Base-by-base conservation (phyloP, 1,140 invertebrate species). In the Schlechtendalia chinensis region DNA sequence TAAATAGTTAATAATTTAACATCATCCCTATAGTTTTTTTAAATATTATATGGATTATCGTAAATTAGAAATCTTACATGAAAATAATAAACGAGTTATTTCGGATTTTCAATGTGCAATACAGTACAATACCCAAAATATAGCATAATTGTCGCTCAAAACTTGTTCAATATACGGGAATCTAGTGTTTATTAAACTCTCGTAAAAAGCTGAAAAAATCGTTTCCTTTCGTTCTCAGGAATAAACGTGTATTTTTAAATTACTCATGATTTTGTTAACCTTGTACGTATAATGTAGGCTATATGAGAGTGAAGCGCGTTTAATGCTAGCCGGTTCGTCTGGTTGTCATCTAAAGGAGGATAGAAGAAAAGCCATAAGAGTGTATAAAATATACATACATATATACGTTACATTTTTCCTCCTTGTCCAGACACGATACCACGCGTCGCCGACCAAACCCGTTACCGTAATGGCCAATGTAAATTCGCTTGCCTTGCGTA, bases 381-480 rank as follows among this genome's bases (percentile, higher is more conserved):
- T 19, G 14, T 14, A 19, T 6, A 29, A 17, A 16, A 61, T 61
- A 29, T 27, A 17, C 6, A 0, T 27, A 19, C 10, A 53, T 2
- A 17, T 54, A 54, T 54, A 19, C 14, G 53, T 54, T 54, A 16
- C 19, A 5, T 6, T 19, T n/a, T n/a, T n/a, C n/a, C n/a, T n/a
- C n/a, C n/a, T n/a, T n/a, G 16, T 19, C 53, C 53, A 2, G 53
- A 54, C 19, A 16, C 53, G 16, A 54, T 54, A 54, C 53, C 12
- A 53, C 11, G 50, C 50, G 11, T 10, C 39, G 5, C 53, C 1
- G 53, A 54, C 19, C 53, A 16, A 54, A 54, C 56, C 56, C 56
- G 56, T 58, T 24, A 24, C 56, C 56, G 56, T 58, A 58, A 58
- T 58, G 22, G 56, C 56, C 56, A 24, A 58, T 58, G 56, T 58